A percentile compares a stretch with the other conserved stretches of the same genome.
Evolutionary conservation across 92 coral and sea anemone genomes (phyloP).

Genomic region (Virgularia gustaviana): DNA sequence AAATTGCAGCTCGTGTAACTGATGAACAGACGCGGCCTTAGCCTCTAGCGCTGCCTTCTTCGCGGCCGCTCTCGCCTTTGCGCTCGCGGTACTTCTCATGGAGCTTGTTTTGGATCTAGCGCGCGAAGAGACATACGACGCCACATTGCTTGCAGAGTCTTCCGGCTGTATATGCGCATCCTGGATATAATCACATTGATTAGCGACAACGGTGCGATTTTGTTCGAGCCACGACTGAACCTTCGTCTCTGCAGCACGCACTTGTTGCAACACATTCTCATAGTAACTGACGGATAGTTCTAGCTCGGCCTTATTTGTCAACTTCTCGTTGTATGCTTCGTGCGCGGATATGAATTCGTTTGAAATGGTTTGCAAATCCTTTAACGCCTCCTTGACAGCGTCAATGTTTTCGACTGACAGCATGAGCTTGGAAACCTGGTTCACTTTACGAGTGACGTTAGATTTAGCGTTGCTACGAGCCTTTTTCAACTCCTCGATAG

Average conservation of each 20-base stretch:
- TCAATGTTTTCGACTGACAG: too few relatives aligned
- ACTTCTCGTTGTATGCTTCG: conserved; percentile 6
- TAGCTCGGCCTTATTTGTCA: conserved; percentile 8
- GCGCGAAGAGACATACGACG: background rate
- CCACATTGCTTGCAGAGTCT: conserved; percentile 33
- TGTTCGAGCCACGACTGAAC: background rate
- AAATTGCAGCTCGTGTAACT: conserved; percentile 34
- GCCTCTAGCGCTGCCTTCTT: conserved; percentile 24
- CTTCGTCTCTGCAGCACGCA: conserved; percentile 18
- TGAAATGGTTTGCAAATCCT: background rate
- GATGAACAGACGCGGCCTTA: conserved; percentile 18
- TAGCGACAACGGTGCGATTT: background rate
- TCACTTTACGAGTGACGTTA: background rate
- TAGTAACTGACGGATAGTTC: conserved; percentile 4
- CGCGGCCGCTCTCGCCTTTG: conserved; percentile 36
- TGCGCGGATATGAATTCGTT: conserved; percentile 22
- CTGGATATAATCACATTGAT: conserved; percentile 5
- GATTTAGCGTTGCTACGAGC: background rate
- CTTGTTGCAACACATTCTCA: conserved; percentile 20
- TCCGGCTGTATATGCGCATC: conserved; percentile 25
- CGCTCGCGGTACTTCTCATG: conserved; percentile 28
- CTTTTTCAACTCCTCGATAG: background rate
- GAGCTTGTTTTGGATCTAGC: conserved; percentile 21
- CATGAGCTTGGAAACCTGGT: background rate
- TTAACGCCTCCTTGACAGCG: too few relatives aligned